Evolutionary conservation across 2,113 vertebrate species (phyloP), one percentile per base, ranked within the genome.

Genomic region (Pan troglodytes): DNA sequence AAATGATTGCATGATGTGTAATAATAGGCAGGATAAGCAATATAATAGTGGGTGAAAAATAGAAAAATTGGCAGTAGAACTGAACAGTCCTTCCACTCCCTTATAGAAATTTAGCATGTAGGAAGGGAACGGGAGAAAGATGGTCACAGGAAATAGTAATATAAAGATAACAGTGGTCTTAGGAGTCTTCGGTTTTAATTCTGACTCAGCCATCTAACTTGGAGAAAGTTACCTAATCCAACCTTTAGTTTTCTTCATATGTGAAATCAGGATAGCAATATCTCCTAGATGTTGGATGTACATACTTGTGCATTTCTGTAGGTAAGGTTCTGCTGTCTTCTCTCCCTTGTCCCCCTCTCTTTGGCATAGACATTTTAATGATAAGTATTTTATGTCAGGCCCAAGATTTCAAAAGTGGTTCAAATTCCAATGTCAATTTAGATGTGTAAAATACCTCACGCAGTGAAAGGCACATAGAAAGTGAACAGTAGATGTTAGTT

Each of bases 381-480:
- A 1, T 68, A 90, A 68, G 3, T 50, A 48, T 80, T 89, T 38
- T 83, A 4, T 9, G n/a, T 17, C 5, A 32, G 64, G 4, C 38
- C 67, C 75, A 81, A 6, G 52, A 78, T 95, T 88, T 95, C 22
- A 57, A 68, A 94, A 95, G 27, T 88, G 32, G 50, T 81, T 95
- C 52, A 64, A 38, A 45, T 67, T 23, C 11, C 75, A 76, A 25
- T 16, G 88, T 43, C n/a, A 22, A 48, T 83, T 67, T 73, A 93
- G 38, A n/a, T 73, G n/a, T 32, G 25, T 90, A 45, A 73, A 75
- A 43, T 57, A 55, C 35, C n/a, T 87, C 81, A 43, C 57, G 68
- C 6, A 38, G 16, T 70, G 35, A 1, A 64, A 88, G 30, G n/a
- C 27, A 50, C 55, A 9, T 61, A 45, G 27, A 48, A 83, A 76